Evolutionary conservation across 1,140 invertebrate species (phyloP), one percentile per base, ranked within the genome.

Genomic region (Hormaphis cornu): DNA sequence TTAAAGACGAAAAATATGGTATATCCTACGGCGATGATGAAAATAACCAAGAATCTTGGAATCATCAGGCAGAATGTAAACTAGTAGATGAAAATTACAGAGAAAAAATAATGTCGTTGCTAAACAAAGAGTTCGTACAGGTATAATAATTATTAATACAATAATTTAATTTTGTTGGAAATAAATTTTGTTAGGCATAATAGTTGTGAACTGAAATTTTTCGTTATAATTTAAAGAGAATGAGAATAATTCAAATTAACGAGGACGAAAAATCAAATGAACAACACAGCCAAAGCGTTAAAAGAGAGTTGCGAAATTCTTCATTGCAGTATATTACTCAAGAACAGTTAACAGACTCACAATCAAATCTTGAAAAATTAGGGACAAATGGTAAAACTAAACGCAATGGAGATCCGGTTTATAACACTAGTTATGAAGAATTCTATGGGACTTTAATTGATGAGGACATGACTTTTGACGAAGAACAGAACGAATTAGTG

Each of bases 91-190:
- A 48, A 8, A 50, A 66, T 66, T 66, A 46, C 3, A 46, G 50
- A 22, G 61, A 66, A 66, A 66, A 66, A 7, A 46, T 66, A 14
- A 30, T 33, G 30, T 30, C 44, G 7, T 22, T 66, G 10, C 35
- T 66, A 35, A 66, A 48, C 1, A 46, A 33, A 30, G 44, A 66
- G 22, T 66, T 48, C 22, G 44, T 66, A 3, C 61, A 66, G 44
- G 61, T 50, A 24, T 16, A 22, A 18, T 48, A 46, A n/a, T 28
- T 16, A 22, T 22, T 9, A n/a, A 37, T 24, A 37, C n/a, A n/a
- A n/a, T n/a, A n/a, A n/a, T n/a, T n/a, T n/a, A n/a, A n/a, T 8
- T 0, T 9, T 8, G 6, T 50, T 1, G n/a, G n/a, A 9, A 58
- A 54, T 12, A 33, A 35, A 1, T n/a, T n/a, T n/a, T n/a, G n/a